Evolutionary conservation across 2,113 vertebrate species (phyloP).

Genomic region (Vulpes ferrilata): DNA sequence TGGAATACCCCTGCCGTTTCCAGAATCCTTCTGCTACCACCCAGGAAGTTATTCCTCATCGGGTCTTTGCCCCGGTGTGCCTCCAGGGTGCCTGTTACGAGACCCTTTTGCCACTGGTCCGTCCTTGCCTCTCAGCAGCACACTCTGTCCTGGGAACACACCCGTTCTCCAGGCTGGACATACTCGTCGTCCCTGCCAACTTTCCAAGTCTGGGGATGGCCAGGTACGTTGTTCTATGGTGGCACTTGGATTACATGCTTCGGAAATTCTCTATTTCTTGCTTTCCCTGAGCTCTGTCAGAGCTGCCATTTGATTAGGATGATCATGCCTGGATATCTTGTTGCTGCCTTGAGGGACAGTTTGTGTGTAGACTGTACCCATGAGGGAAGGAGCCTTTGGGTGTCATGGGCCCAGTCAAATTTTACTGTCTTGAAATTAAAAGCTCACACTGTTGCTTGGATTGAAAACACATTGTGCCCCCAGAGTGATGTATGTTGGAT

Average conservation of each 20-base stretch:
- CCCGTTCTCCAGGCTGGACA: slow-evolving; percentile 95
- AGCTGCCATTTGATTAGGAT: neutral
- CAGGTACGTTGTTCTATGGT: slow-evolving; percentile 89
- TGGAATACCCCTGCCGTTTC: slow-evolving; percentile 96
- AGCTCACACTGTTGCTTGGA: neutral
- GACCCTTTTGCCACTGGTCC: slow-evolving; percentile 89
- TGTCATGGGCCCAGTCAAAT: neutral
- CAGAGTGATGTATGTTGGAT: neutral
- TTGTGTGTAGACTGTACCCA: neutral
- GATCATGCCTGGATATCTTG: neutral
- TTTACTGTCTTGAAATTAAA: neutral
- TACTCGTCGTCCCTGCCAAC: slow-evolving; percentile 95
- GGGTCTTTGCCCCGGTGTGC: slow-evolving; percentile 92
- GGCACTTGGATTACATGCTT: neutral
- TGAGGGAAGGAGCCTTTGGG: neutral
- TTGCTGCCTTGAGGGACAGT: neutral
- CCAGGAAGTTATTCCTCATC: slow-evolving; percentile 93
- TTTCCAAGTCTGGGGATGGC: slow-evolving; percentile 99
- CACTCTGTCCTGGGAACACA: slow-evolving; percentile 93
- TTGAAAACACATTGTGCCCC: neutral
- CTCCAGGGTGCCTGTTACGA: slow-evolving; percentile 88
- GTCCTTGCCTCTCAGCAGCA: slow-evolving; percentile 93
- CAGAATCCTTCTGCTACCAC: slow-evolving; percentile 82
- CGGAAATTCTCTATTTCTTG: neutral
- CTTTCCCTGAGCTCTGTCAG: slow-evolving; percentile 1